Evolutionary conservation across 53 echinoderm and acorn worm species (phyloP).

Genomic region (Apostichopus leukothele): DNA sequence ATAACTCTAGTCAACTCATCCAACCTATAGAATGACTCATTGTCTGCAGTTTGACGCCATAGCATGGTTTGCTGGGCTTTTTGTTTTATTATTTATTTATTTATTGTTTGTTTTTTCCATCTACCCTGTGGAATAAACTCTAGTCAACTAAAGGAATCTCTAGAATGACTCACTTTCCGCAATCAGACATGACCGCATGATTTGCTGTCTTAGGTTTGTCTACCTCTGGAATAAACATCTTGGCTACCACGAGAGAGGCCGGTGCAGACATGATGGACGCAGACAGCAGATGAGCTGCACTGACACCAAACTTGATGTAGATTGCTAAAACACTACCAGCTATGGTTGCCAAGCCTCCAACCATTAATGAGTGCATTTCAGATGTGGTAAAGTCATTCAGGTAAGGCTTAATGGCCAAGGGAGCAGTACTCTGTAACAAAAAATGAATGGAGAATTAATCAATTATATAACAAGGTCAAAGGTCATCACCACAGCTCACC

Average conservation of each 20-base stretch:
- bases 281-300: slow-evolving; percentile 87
- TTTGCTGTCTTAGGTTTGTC: slow-evolving; percentile 77
- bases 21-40: too few relatives aligned
- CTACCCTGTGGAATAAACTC: too few relatives aligned
- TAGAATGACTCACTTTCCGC: neutral
- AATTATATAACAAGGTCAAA: neutral
- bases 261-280: slow-evolving; percentile 99
- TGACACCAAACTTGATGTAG: slow-evolving; percentile 88
- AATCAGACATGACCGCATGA: slow-evolving; percentile 12
- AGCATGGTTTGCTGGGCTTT: too few relatives aligned
- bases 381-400: slow-evolving; percentile 87
- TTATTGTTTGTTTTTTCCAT: too few relatives aligned
- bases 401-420: slow-evolving; percentile 95
- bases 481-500: too few relatives aligned
- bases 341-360: slow-evolving; percentile 90
- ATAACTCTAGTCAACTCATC: too few relatives aligned
- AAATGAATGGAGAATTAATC: neutral
- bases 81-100: too few relatives aligned
- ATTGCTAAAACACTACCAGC: slow-evolving; percentile 93
- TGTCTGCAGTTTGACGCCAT: too few relatives aligned
- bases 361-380: slow-evolving; percentile 82
- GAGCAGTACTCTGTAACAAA: slow-evolving; percentile 79
- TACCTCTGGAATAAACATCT: slow-evolving; percentile 88
- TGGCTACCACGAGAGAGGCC: slow-evolving; percentile 85
- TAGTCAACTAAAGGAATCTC: too few relatives aligned